phyloP scores from a whole-genome alignment of 2,113 vertebrate genomes.

The Geococcyx californianus region DNA sequence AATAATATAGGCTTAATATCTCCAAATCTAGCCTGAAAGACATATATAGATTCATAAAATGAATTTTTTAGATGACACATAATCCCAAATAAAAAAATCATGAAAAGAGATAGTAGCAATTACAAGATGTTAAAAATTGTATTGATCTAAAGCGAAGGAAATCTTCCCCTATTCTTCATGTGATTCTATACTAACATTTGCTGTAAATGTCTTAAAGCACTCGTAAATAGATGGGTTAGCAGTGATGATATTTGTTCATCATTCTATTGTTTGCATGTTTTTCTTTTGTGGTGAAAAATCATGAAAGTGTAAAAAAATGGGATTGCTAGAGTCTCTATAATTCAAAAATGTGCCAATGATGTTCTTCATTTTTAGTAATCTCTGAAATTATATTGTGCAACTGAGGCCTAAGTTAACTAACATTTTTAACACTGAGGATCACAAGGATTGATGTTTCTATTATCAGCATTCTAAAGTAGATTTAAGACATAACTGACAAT shows the following conservation, averaged over 20 bases:
- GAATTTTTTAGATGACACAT: background rate
- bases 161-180: background rate
- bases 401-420: background rate
- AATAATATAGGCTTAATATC: background rate
- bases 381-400: background rate
- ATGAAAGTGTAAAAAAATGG: background rate
- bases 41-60: background rate
- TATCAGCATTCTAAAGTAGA: background rate
- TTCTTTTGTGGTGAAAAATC: background rate
- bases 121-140: background rate
- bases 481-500: background rate
- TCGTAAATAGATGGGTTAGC: background rate
- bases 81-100: background rate
- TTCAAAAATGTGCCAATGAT: background rate
- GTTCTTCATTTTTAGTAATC: background rate
- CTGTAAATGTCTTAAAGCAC: background rate
- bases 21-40: background rate
- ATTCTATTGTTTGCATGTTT: background rate
- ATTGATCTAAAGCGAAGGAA: background rate
- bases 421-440: background rate
- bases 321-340: background rate
- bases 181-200: background rate
- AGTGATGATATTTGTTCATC: background rate
- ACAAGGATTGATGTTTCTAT: background rate
- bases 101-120: background rate